Conservation (phyloP, 2,797 vertebrate genomes). For the Peromyscus eremicus region DNA sequence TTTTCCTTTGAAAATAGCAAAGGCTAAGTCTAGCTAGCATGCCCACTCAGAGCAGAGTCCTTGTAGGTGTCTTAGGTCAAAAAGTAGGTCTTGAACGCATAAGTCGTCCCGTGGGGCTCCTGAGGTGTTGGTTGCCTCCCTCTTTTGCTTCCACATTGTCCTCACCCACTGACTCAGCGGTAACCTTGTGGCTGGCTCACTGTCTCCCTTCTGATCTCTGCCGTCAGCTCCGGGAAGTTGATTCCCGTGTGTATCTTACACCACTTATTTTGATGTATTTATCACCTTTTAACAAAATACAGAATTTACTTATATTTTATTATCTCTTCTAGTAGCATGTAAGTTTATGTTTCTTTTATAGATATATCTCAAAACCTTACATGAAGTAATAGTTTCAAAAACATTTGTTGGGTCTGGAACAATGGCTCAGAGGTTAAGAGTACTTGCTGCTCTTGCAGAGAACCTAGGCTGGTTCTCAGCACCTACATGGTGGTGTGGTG, state of each 20-base stretch:
- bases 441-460: background rate
- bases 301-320: background rate
- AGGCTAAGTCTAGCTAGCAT: background rate
- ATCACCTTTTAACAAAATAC: conserved; percentile 29
- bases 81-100: background rate
- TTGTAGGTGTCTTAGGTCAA: background rate
- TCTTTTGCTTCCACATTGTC: background rate
- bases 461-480: background rate
- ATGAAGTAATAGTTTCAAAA: background rate
- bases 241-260: background rate
- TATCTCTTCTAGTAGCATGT: background rate
- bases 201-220: background rate
- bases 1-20: conserved; percentile 21
- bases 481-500: background rate
- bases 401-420: background rate
- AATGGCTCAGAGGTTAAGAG: background rate
- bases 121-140: background rate
- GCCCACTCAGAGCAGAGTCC: background rate
- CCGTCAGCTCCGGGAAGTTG: background rate
- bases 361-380: background rate
- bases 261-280: conserved; percentile 15
- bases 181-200: background rate
- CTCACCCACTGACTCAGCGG: background rate
- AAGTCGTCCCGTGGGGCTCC: background rate
- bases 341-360: background rate